Evolutionary conservation across 2,888 invertebrate genomes (phyloP).

Genomic region (Ichneumoninae sp.): DNA sequence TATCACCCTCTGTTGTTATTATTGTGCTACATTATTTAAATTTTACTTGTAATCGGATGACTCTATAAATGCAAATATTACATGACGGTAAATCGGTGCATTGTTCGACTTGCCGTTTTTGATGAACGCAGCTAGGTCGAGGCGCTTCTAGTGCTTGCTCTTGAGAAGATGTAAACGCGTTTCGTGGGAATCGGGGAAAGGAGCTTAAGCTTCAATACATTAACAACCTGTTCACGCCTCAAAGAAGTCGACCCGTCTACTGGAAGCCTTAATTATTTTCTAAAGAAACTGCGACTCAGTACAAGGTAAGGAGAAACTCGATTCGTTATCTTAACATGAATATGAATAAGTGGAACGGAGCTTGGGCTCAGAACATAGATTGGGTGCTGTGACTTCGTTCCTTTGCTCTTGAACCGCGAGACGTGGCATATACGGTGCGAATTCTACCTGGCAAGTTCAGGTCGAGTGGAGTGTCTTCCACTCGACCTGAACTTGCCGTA

Average conservation of each 20-base stretch:
- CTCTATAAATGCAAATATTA: not conserved
- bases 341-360: conserved; percentile 22
- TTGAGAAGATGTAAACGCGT: conserved; percentile 1
- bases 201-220: conserved; percentile 50
- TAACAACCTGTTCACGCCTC: conserved; percentile 56
- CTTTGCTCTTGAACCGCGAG: not conserved
- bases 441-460: conserved; percentile 21
- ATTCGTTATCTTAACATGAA: conserved; percentile 57
- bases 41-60: too few species aligned
- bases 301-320: conserved; percentile 42
- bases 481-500: not conserved
- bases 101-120: not conserved
- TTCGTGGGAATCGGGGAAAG: conserved; percentile 57
- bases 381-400: conserved; percentile 17
- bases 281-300: conserved; percentile 44
- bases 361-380: conserved; percentile 19
- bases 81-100: not conserved
- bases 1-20: too few species aligned
- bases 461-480: conserved; percentile 4
- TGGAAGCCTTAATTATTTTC: conserved; percentile 60
- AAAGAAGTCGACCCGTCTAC: conserved; percentile 47
- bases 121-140: not conserved
- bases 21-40: too few species aligned
- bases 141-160: not conserved
- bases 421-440: not conserved